Evolutionary conservation across 2,888 invertebrate species (phyloP).

Genomic region (Tanytarsus gracilentus): DNA sequence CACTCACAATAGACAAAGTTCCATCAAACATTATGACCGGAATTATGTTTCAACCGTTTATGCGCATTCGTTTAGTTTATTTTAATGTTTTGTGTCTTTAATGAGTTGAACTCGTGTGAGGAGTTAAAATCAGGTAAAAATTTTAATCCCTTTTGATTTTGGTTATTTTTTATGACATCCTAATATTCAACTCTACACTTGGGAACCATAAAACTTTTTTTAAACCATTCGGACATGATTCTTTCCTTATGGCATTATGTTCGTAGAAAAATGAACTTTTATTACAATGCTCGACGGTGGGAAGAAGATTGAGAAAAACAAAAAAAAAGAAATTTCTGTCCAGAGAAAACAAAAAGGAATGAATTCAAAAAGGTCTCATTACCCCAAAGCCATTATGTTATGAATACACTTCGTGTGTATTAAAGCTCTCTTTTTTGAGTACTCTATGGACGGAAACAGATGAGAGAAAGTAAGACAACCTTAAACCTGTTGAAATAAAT

Average conservation of each 20-base stretch:
- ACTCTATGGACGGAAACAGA: neutral
- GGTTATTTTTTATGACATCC: too few species aligned
- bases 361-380: conserved; percentile 6
- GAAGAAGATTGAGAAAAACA: neutral
- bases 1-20: neutral
- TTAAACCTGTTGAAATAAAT: conserved; percentile 25
- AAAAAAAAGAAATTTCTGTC: neutral
- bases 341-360: neutral
- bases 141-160: too few species aligned
- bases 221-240: too few species aligned
- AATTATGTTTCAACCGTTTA: conserved; percentile 25
- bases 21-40: conserved; percentile 19
- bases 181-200: too few species aligned
- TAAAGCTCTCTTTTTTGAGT: too few species aligned
- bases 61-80: conserved; percentile 7
- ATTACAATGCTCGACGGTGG: neutral
- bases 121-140: too few species aligned
- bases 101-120: too few species aligned
- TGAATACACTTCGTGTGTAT: conserved; percentile 5
- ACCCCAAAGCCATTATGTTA: conserved; percentile 3
- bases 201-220: too few species aligned
- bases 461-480: neutral
- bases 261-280: neutral
- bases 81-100: too few species aligned
- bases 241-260: neutral